Percentiles rank a stretch among this genome's conserved stretches.
These are phyloP conservation scores for Arctia plantaginis DNA, from an alignment of 2,888 invertebrate genomes.

Conservation along the genomic window DNA sequence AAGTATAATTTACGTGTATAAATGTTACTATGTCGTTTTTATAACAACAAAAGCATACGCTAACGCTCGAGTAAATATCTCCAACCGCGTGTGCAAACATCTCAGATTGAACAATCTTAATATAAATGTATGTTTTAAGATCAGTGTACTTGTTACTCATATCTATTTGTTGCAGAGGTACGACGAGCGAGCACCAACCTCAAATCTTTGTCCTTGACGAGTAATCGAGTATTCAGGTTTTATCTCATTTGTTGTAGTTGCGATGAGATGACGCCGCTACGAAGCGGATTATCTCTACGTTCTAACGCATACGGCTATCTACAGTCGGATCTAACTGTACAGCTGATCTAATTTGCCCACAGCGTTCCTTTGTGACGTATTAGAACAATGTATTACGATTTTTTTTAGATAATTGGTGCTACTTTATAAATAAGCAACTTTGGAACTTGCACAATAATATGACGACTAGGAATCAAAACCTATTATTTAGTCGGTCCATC, in stretches of 20 bases:
- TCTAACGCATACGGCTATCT: not conserved
- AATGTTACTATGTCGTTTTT: constrained; percentile 2
- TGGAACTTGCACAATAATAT: not conserved
- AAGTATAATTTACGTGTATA: not conserved
- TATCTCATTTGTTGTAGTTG: not conserved
- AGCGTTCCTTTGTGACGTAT: not conserved
- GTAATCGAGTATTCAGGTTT: not conserved
- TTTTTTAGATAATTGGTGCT: not conserved
- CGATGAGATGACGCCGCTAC: not conserved
- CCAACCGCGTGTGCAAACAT: constrained; percentile 6
- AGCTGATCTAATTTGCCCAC: not conserved
- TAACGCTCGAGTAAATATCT: constrained; percentile 13
- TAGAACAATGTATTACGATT: not conserved
- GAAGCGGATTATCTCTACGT: not conserved
- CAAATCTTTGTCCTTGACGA: not conserved
- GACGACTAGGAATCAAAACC: not conserved
- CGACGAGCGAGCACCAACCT: not conserved
- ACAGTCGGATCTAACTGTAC: not conserved
- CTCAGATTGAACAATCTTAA: constrained; percentile 5
- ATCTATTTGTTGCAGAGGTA: not conserved
- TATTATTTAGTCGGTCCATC: too few species aligned
- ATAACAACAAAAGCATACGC: not conserved
- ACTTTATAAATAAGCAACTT: not conserved
- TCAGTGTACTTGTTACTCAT: not conserved
- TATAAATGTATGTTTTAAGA: constrained; percentile 2